phyloP scores from a whole-genome alignment of 2,888 invertebrate species.

The Choristoneura rosaceana region DNA sequence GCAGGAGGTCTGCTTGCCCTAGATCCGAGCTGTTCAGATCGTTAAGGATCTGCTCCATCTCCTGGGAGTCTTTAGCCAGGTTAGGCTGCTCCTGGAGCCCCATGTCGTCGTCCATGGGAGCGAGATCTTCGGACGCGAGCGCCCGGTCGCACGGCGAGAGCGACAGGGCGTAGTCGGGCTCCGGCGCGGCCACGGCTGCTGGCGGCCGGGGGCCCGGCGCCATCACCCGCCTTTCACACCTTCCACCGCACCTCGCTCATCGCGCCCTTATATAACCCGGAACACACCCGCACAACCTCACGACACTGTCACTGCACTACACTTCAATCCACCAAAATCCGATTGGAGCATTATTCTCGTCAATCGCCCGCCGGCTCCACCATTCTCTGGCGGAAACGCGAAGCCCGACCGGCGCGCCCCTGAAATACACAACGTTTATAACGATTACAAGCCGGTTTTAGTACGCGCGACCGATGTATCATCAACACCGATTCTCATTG shows the following conservation, averaged over 20 bases:
- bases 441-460: slow-evolving; percentile 72
- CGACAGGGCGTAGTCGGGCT: slow-evolving; percentile 62
- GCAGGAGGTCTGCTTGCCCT: slow-evolving; percentile 88
- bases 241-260: slow-evolving; percentile 71
- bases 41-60: slow-evolving; percentile 89
- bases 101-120: slow-evolving; percentile 86
- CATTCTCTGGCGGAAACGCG: slow-evolving; percentile 57
- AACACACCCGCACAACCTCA: slow-evolving; percentile 57
- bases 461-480: slow-evolving; percentile 56
- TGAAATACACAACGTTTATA: slow-evolving; percentile 76
- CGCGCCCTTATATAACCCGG: slow-evolving; percentile 75
- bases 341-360: slow-evolving; percentile 57
- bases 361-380: slow-evolving; percentile 77
- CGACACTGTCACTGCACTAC: slow-evolving; percentile 64
- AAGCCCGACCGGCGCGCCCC: slow-evolving; percentile 72
- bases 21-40: slow-evolving; percentile 86
- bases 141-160: slow-evolving; percentile 71
- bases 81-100: slow-evolving; percentile 84
- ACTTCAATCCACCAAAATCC: slow-evolving; percentile 59
- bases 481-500: slow-evolving; percentile 44
- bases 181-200: slow-evolving; percentile 69
- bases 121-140: slow-evolving; percentile 80
- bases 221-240: slow-evolving; percentile 90
- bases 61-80: slow-evolving; percentile 85
- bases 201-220: slow-evolving; percentile 95